Evolutionary conservation across 1,140 invertebrate genomes (phyloP).

Genomic region (Protaetia brevitarsis): DNA sequence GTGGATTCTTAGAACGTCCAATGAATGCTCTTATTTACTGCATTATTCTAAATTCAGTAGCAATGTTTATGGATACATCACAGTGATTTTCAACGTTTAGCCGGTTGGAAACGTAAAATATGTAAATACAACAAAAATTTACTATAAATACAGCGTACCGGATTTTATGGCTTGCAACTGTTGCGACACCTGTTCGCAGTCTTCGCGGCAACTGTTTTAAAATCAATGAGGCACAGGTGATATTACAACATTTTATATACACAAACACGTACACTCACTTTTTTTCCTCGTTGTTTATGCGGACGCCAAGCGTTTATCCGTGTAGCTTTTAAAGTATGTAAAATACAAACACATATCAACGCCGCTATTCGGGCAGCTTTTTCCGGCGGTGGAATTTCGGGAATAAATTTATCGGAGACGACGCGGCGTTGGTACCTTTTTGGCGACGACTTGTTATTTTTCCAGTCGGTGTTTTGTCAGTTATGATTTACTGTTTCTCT

Average conservation of each 20-base stretch:
- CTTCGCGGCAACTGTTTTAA: slow-evolving; percentile 20
- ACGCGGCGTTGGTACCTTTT: neutral
- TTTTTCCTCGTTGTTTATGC: neutral
- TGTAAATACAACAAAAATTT: neutral
- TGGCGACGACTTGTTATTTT: neutral
- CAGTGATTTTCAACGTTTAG: neutral
- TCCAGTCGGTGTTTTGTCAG: slow-evolving; percentile 8
- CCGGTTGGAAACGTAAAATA: neutral
- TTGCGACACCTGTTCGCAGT: slow-evolving; percentile 17
- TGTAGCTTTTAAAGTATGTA: neutral
- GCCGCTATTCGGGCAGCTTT: neutral
- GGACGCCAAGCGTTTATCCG: neutral
- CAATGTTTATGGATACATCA: neutral
- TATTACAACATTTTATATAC: neutral
- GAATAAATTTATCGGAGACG: neutral
- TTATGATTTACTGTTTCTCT: neutral
- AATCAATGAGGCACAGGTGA: slow-evolving; percentile 22
- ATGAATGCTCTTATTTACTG: too few species aligned
- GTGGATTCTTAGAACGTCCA: too few species aligned
- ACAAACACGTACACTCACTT: neutral
- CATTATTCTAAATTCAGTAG: too few species aligned
- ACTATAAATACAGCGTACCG: slow-evolving; percentile 11
- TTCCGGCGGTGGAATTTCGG: neutral
- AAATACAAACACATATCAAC: slow-evolving; percentile 3
- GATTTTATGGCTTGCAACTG: slow-evolving; percentile 21